Conservation (phyloP, 92 coral and sea anemone species). For the Porites rus region DNA sequence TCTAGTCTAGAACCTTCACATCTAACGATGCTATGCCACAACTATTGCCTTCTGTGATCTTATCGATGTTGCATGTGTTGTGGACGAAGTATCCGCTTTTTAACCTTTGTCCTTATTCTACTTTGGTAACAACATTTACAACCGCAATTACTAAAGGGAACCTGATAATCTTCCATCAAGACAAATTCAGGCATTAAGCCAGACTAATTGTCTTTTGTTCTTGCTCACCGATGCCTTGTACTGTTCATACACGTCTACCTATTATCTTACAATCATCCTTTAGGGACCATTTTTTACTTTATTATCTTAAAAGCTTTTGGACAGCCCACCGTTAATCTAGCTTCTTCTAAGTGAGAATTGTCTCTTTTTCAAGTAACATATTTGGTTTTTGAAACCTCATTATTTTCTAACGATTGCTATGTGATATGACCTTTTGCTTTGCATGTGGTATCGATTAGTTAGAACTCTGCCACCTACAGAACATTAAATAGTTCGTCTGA, state of each 20-base stretch:
- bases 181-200: background rate
- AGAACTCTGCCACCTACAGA: slow-evolving; percentile 25
- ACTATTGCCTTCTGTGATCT: background rate
- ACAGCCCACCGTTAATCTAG: background rate
- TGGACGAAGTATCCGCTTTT: background rate
- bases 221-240: slow-evolving; percentile 4
- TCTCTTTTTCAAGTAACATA: background rate
- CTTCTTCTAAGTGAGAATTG: background rate
- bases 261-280: background rate
- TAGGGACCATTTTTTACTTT: slow-evolving; percentile 13
- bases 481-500: background rate
- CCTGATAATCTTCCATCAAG: background rate
- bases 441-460: slow-evolving; percentile 21
- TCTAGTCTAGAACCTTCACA: background rate
- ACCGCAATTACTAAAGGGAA: background rate
- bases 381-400: slow-evolving; percentile 36
- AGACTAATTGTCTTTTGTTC: slow-evolving; percentile 36
- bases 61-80: background rate
- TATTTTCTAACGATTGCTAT: slow-evolving; percentile 5
- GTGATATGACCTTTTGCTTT: slow-evolving; percentile 18
- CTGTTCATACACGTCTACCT: background rate
- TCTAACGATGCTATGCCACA: background rate
- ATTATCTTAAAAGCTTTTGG: slow-evolving; percentile 23
- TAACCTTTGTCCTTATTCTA: background rate
- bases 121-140: background rate